Conservation (phyloP, 2,797 vertebrate species). For the Pseudochaenichthys georgianus region DNA sequence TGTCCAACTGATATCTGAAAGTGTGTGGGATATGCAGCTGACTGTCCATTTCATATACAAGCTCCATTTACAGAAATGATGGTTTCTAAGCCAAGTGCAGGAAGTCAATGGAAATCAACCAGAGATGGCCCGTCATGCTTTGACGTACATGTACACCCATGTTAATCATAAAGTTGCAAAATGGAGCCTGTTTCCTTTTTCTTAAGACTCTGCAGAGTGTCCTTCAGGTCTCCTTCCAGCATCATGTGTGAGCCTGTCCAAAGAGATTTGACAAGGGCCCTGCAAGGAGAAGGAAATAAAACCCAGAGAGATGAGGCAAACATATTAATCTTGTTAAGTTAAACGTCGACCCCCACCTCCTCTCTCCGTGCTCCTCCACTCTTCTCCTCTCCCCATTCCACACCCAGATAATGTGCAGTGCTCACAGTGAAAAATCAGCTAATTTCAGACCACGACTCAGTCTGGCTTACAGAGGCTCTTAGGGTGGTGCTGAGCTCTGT, state of each 20-base stretch:
- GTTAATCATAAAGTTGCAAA: constrained; percentile 65
- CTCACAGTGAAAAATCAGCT: constrained; percentile 82
- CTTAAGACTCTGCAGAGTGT: constrained; percentile 65
- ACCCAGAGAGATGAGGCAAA: constrained; percentile 72
- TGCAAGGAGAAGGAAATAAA: constrained; percentile 81
- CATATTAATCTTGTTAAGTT: constrained; percentile 84
- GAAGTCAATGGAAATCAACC: constrained; percentile 38
- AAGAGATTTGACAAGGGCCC: constrained; percentile 85
- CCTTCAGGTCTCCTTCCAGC: constrained; percentile 81
- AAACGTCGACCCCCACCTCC: constrained; percentile 76
- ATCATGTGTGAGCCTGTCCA: constrained; percentile 80
- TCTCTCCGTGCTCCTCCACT: constrained; percentile 51
- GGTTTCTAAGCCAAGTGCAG: constrained; percentile 19
- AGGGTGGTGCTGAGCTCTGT: constrained; percentile 77
- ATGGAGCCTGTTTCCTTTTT: constrained; percentile 60
- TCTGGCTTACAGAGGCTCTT: constrained; percentile 78
- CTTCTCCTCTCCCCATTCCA: constrained; percentile 65
- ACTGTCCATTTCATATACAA: constrained; percentile 38
- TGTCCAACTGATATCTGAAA: constrained; percentile 18
- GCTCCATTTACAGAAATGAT: constrained; percentile 27
- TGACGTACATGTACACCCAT: constrained; percentile 42
- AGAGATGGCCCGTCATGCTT: constrained; percentile 38
- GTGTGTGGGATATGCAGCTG: constrained; percentile 1
- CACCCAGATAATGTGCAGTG: constrained; percentile 75
- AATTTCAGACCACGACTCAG: constrained; percentile 81